These are phyloP conservation scores for Meiosimyza decipiens DNA, from an alignment of 2,888 invertebrate genomes.

Conservation along the genomic window DNA sequence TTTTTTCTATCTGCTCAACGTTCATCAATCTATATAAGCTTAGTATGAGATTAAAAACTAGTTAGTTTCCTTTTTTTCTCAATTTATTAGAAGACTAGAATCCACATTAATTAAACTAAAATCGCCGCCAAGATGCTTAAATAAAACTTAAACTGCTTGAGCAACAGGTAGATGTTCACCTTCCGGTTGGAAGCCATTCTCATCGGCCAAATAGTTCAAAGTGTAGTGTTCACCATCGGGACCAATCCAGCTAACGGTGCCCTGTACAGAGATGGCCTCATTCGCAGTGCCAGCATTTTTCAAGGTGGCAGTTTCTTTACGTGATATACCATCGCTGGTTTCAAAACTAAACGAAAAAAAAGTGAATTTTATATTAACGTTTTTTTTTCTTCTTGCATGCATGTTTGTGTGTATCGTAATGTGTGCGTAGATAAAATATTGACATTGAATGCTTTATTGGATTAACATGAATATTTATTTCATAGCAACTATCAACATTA, in stretches of 20 bases:
- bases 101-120: slow-evolving; percentile 5
- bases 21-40: no score
- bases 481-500: no score
- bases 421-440: no score
- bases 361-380: neutral
- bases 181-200: slow-evolving; percentile 70
- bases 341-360: slow-evolving; percentile 54
- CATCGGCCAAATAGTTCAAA: slow-evolving; percentile 69
- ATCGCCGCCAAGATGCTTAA: neutral
- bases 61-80: neutral
- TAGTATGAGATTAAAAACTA: no score
- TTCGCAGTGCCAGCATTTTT: slow-evolving; percentile 66
- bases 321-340: slow-evolving; percentile 67
- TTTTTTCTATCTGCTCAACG: no score
- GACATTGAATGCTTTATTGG: no score
- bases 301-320: slow-evolving; percentile 65
- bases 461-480: no score
- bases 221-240: slow-evolving; percentile 69
- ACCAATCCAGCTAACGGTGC: slow-evolving; percentile 66
- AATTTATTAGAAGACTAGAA: slow-evolving; percentile 9
- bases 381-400: neutral
- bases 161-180: slow-evolving; percentile 59
- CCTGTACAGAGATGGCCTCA: slow-evolving; percentile 66
- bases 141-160: slow-evolving; percentile 6
- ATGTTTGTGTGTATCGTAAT: neutral